A percentile compares a stretch with the other conserved stretches of the same genome.
Evolutionary conservation across 2,888 invertebrate species (phyloP).

Genomic region (Venustoraphidia nigricollis): DNA sequence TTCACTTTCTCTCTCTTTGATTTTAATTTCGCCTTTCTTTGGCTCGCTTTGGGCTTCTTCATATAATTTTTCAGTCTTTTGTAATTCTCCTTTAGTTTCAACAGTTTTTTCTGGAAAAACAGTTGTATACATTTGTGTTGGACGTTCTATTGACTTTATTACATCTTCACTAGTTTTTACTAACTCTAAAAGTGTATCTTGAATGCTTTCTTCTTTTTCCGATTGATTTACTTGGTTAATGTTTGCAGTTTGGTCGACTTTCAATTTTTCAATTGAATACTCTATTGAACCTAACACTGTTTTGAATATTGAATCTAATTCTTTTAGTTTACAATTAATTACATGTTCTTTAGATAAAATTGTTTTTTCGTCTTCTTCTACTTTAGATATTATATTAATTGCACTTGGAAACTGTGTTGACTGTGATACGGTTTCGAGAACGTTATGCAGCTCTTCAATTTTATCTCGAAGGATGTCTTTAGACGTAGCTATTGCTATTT

Average conservation of each 20-base stretch:
- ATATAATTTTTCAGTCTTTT: slow-evolving; percentile 23
- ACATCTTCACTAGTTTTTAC: too few species aligned
- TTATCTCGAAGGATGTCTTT: too few species aligned
- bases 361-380: neutral
- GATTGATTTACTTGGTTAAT: too few species aligned
- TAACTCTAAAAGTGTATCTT: too few species aligned
- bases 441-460: too few species aligned
- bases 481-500: too few species aligned
- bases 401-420: too few species aligned
- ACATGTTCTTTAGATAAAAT: neutral
- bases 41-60: slow-evolving; percentile 15
- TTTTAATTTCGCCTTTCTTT: slow-evolving; percentile 1
- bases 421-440: too few species aligned
- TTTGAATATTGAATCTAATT: slow-evolving; percentile 12
- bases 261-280: too few species aligned
- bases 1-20: slow-evolving; percentile 6
- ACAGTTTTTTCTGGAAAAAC: slow-evolving; percentile 3
- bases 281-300: slow-evolving; percentile 8
- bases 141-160: too few species aligned
- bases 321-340: neutral
- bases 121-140: slow-evolving; percentile 12
- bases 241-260: too few species aligned
- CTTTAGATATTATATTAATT: neutral
- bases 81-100: slow-evolving; percentile 19
- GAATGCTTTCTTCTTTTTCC: too few species aligned